Percentiles rank a stretch among this genome's conserved stretches.
These are phyloP conservation scores for Eurois occulta DNA, from an alignment of 2,888 invertebrate species.

Conservation along the genomic window DNA sequence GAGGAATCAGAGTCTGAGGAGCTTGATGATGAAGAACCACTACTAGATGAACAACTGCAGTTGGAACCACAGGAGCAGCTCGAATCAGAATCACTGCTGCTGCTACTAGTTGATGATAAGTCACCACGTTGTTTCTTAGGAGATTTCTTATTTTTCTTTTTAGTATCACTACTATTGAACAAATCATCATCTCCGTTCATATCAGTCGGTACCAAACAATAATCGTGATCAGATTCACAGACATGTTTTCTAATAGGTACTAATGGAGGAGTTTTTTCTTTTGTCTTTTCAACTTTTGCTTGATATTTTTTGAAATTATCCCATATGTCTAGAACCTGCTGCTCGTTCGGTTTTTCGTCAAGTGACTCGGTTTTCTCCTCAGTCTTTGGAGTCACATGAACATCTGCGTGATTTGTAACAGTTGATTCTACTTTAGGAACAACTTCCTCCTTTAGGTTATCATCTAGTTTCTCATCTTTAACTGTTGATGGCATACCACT, in stretches of 20 bases:
- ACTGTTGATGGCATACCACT: slow-evolving; percentile 76
- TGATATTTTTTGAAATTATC: slow-evolving; percentile 94
- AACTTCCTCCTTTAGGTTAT: slow-evolving; percentile 69
- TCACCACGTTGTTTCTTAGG: slow-evolving; percentile 87
- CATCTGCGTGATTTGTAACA: slow-evolving; percentile 51
- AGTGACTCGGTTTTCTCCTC: slow-evolving; percentile 76
- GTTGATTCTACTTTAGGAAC: slow-evolving; percentile 60
- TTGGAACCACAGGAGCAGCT: slow-evolving; percentile 96
- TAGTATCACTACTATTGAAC: slow-evolving; percentile 77
- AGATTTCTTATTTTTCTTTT: slow-evolving; percentile 88
- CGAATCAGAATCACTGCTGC: slow-evolving; percentile 93
- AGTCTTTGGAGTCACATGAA: slow-evolving; percentile 65
- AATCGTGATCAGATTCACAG: slow-evolving; percentile 94
- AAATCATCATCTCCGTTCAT: slow-evolving; percentile 86
- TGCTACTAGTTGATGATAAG: slow-evolving; percentile 93
- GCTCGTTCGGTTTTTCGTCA: slow-evolving; percentile 90
- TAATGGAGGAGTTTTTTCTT: slow-evolving; percentile 85
- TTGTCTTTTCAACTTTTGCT: slow-evolving; percentile 92
- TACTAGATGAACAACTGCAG: slow-evolving; percentile 95
- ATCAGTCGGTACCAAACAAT: slow-evolving; percentile 91
- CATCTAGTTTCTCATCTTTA: slow-evolving; percentile 74
- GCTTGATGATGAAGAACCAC: slow-evolving; percentile 92
- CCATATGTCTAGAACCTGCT: slow-evolving; percentile 93
- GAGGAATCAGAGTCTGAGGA: slow-evolving; percentile 88
- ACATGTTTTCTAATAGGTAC: slow-evolving; percentile 90